These are phyloP conservation scores for Nibea coibor DNA, from an alignment of 2,113 vertebrate species.

Conservation along the genomic window DNA sequence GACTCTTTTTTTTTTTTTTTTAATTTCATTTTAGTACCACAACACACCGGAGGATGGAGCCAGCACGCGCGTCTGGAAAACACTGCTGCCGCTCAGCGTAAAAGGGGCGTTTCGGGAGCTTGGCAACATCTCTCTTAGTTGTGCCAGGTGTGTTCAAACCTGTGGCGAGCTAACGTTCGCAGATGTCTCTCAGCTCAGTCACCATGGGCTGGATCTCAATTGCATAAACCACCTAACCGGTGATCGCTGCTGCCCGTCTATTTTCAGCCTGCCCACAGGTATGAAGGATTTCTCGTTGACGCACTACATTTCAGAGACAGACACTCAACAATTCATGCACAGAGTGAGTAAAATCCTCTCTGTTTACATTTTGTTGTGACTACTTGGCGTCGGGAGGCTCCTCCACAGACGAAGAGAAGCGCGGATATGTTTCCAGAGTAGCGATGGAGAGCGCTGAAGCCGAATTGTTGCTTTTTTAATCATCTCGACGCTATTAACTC, in stretches of 20 bases:
- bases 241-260: constrained; percentile 28
- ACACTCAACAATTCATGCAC: constrained; percentile 11
- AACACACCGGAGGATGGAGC: constrained; percentile 64
- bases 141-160: constrained; percentile 80
- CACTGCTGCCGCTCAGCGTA: constrained; percentile 47
- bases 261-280: constrained; percentile 54
- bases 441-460: not conserved
- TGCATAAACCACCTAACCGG: constrained; percentile 25
- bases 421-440: constrained; percentile 1
- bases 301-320: constrained; percentile 51
- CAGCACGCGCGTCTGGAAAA: constrained; percentile 19
- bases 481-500: constrained; percentile 31
- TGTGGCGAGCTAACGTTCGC: constrained; percentile 64
- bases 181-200: constrained; percentile 51
- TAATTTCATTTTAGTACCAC: constrained; percentile 24
- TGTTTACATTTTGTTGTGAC: constrained; percentile 50
- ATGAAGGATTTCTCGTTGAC: constrained; percentile 55
- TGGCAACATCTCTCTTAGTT: constrained; percentile 53
- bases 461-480: not conserved
- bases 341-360: constrained; percentile 40
- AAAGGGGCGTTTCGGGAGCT: constrained; percentile 70
- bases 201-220: constrained; percentile 51
- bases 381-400: constrained; percentile 16
- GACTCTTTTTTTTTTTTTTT: not conserved
- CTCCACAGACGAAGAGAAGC: not conserved